phyloP scores from a whole-genome alignment of 2,888 invertebrate species.

The Ecliptopera silaceata region DNA sequence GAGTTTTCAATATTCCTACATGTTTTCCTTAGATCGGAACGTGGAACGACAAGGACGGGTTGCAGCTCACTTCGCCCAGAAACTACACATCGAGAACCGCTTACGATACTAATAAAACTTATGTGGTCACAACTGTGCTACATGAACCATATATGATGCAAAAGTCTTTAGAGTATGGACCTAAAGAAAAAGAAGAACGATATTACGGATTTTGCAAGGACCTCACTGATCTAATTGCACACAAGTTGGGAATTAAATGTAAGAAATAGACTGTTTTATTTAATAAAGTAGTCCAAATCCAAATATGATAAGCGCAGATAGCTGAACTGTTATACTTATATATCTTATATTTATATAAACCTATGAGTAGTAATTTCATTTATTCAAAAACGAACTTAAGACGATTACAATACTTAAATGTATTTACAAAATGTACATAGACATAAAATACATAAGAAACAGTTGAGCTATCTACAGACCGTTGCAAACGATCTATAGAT shows the following conservation, averaged over 20 bases:
- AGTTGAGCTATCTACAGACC: too few species aligned
- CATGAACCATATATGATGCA: conserved; percentile 95
- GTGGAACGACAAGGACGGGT: conserved; percentile 92
- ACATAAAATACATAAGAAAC: too few species aligned
- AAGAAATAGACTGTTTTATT: conserved; percentile 67
- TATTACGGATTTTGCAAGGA: conserved; percentile 97
- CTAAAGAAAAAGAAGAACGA: conserved; percentile 91
- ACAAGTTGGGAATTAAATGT: conserved; percentile 93
- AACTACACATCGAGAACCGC: conserved; percentile 88
- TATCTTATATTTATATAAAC: too few species aligned
- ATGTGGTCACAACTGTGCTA: conserved; percentile 92
- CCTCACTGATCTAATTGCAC: conserved; percentile 91
- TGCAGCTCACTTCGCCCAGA: conserved; percentile 89
- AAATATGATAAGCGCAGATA: too few species aligned
- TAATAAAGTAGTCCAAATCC: too few species aligned
- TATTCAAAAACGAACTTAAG: too few species aligned
- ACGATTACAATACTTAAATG: too few species aligned
- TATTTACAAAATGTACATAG: too few species aligned
- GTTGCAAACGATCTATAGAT: too few species aligned
- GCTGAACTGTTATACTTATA: too few species aligned
- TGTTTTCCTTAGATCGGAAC: conserved; percentile 87
- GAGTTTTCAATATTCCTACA: too few species aligned
- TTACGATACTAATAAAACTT: conserved; percentile 92
- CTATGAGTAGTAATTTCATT: too few species aligned
- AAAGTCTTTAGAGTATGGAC: conserved; percentile 83